Percentiles rank a stretch among this genome's conserved stretches.
Conservation (phyloP, 2,888 invertebrate genomes). For the Nineta flava region DNA sequence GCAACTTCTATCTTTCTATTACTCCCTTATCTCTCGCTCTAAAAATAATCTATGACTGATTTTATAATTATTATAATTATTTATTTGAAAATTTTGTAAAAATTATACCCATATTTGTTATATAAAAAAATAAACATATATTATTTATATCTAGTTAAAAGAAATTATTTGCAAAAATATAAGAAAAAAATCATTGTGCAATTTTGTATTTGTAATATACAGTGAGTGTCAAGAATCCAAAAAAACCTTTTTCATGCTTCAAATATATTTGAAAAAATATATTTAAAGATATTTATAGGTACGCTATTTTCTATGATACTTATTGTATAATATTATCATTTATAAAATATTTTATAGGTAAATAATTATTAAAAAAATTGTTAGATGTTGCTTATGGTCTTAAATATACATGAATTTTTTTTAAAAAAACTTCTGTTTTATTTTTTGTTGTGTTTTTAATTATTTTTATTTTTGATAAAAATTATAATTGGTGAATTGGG, state of each 20-base stretch:
- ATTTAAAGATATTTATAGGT: too few species aligned
- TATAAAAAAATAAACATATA: constrained; percentile 1
- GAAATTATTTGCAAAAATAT: constrained; percentile 3
- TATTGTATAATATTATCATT: constrained; percentile 1
- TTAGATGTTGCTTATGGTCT: constrained; percentile 8
- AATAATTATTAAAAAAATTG: constrained; percentile 7
- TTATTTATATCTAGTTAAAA: constrained; percentile 7
- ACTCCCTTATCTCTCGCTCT: too few species aligned
- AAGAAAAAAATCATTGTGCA: constrained; percentile 7
- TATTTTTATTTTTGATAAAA: background rate
- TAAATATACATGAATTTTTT: constrained; percentile 5
- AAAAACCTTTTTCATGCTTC: too few species aligned
- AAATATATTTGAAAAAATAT: too few species aligned
- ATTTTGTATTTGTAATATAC: constrained; percentile 8
- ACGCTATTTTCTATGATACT: too few species aligned
- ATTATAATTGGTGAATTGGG: too few species aligned
- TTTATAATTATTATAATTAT: constrained; percentile 1
- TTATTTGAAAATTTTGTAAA: constrained; percentile 3
- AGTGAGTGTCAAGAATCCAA: too few species aligned
- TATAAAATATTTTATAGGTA: constrained; percentile 8
- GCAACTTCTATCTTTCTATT: background rate
- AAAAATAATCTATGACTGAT: constrained; percentile 1
- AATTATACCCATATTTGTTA: constrained; percentile 8
- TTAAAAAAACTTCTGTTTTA: background rate
- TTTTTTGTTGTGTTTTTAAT: background rate